These are phyloP conservation scores for Bombus soroeensis DNA, from an alignment of 1,140 invertebrate genomes.

Conservation along the genomic window DNA sequence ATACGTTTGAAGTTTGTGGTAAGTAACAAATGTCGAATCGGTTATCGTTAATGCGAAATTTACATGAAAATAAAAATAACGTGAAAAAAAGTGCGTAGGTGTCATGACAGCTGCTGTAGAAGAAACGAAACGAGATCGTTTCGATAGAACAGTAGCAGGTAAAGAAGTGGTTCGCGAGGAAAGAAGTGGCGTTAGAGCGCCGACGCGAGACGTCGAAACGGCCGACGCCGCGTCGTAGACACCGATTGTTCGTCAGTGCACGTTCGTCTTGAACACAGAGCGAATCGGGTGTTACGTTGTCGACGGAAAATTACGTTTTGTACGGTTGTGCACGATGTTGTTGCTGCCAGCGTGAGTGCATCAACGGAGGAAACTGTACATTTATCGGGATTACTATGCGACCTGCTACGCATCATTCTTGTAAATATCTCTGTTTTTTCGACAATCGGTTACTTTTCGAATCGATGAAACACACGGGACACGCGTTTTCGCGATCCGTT, in stretches of 20 bases:
- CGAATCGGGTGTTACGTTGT: slow-evolving; percentile 49
- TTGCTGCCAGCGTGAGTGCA: slow-evolving; percentile 47
- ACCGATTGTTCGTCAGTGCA: slow-evolving; percentile 57
- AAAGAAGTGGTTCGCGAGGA: slow-evolving; percentile 10
- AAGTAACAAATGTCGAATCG: not conserved
- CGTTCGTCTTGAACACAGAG: slow-evolving; percentile 61
- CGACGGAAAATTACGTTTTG: not conserved
- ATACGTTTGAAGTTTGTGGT: not conserved
- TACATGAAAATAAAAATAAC: not conserved
- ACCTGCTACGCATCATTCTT: slow-evolving; percentile 21
- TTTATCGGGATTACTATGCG: slow-evolving; percentile 48
- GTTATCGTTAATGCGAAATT: not conserved
- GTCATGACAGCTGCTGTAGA: not conserved
- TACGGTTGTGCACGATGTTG: slow-evolving; percentile 49
- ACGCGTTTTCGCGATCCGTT: not conserved
- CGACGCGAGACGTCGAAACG: slow-evolving; percentile 62
- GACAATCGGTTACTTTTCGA: not conserved
- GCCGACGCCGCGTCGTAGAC: slow-evolving; percentile 50
- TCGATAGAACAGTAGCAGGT: not conserved
- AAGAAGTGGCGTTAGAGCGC: slow-evolving; percentile 53
- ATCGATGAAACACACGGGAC: not conserved
- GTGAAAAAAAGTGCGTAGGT: too few species aligned
- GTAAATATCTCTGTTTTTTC: slow-evolving; percentile 13
- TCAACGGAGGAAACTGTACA: not conserved
- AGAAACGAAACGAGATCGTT: not conserved